Conservation (phyloP, 1,140 invertebrate species). For the Calephelis nemesis region DNA sequence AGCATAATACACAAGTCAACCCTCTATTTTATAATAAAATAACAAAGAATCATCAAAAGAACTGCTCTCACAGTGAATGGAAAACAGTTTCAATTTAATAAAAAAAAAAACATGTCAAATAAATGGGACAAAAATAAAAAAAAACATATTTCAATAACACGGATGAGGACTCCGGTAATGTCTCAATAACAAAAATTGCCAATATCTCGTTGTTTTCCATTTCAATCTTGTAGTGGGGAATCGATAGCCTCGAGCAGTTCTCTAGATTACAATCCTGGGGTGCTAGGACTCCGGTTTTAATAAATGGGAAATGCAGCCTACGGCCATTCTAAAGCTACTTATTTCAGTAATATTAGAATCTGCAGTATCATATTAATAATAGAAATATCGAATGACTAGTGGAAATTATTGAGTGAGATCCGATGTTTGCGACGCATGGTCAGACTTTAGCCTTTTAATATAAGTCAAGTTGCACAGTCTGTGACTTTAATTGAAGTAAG, state of each 20-base stretch:
- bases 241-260: constrained; percentile 55
- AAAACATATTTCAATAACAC: constrained; percentile 10
- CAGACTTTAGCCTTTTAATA: no score
- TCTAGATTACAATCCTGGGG: constrained; percentile 46
- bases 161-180: constrained; percentile 32
- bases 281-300: constrained; percentile 53
- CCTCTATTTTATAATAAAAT: no score
- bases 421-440: no score
- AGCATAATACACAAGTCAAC: no score
- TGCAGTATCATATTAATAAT: constrained; percentile 28
- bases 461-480: no score
- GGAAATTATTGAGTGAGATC: no score
- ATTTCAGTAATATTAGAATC: background rate
- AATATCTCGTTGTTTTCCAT: constrained; percentile 63
- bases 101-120: no score
- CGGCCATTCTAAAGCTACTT: constrained; percentile 23
- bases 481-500: no score
- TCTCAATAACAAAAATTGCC: constrained; percentile 42
- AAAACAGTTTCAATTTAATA: no score
- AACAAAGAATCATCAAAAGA: no score
- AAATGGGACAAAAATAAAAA: no score
- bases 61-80: no score
- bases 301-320: constrained; percentile 48
- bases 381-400: background rate
- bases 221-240: constrained; percentile 58